Percentiles rank a stretch among this genome's conserved stretches.
Evolutionary conservation across 2,888 invertebrate genomes (phyloP).

Genomic region (Ischnura elegans): DNA sequence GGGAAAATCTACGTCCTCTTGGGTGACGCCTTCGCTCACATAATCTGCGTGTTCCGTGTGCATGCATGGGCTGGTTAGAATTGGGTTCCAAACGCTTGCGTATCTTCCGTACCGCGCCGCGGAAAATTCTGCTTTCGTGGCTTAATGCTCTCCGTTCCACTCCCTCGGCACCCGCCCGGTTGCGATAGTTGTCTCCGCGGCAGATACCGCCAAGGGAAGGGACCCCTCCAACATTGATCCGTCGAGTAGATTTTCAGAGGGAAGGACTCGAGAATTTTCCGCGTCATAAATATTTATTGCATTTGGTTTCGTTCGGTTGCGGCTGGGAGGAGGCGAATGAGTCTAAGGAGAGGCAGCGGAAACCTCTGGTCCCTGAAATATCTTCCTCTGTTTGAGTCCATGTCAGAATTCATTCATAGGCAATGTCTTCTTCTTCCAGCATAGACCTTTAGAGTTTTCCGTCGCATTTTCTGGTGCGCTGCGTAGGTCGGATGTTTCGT

Average conservation of each 20-base stretch:
- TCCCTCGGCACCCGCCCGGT: conserved; percentile 13
- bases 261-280: not conserved
- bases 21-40: too few relatives aligned
- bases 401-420: conserved; percentile 57
- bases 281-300: conserved; percentile 65
- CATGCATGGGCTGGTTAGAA: too few relatives aligned
- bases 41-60: too few relatives aligned
- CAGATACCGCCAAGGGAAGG: not conserved
- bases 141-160: not conserved
- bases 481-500: too few relatives aligned
- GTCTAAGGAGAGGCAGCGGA: not conserved
- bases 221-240: conserved; percentile 30
- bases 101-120: not conserved
- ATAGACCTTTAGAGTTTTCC: not conserved
- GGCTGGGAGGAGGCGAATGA: not conserved
- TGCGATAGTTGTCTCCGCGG: not conserved
- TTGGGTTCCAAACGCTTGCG: not conserved
- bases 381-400: not conserved
- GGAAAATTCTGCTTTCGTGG: not conserved
- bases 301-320: conserved; percentile 11
- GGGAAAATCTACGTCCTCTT: too few relatives aligned
- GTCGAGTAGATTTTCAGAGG: conserved; percentile 17
- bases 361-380: not conserved
- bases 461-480: not conserved
- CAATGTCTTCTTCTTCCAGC: conserved; percentile 16